Base-by-base conservation (phyloP, 1,140 invertebrate genomes). In the Calliopsis andreniformis region DNA sequence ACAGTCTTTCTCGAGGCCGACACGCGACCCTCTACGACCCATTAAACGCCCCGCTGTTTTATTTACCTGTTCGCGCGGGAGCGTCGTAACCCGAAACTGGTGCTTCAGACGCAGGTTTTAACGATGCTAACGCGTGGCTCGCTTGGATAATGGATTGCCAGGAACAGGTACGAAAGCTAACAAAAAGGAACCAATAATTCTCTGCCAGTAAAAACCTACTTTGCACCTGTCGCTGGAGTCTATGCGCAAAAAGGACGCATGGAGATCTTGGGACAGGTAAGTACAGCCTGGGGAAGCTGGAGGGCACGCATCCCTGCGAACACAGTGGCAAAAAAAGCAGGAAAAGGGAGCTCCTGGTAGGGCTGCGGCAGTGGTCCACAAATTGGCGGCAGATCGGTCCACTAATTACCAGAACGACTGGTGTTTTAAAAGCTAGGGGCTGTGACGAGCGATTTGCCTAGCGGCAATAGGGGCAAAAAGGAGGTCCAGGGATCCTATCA, bases 381-480 rank as follows among this genome's bases (percentile, higher is more conserved):
- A 87, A 87, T 87, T 86, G 86, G 83, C 69, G 84, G 77, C 83
- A 83, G 79, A 87, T 87, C 85, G 81, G 72, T 82, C 79, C 83
- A 82, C 86, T 87, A 87, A 87, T 86, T 87, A 87, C 83, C 82
- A 77, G 78, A 62, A 35, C 81, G 47, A 61, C 62, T 62, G 75
- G 83, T 86, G 83, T 87, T 87, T 87, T 86, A 86, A 86, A 87
- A 85, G 86, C 83, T 59, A 28, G 23, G 55, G 23, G 55, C 76
- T 55, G 58, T 70, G 73, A 82, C 80, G 82, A 77, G 68, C 84
- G 82, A 87, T 87, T 87, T 86, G 81, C 79, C 71, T 55, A 45
- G n/a, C n/a, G 55, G 14, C 47, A 56, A 49, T 51, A 35, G 53
- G 23, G 18, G 56, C 47, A 66, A 62, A 81, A 81, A 68, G 66